These are phyloP conservation scores for Clupea harengus DNA, from an alignment of 2,113 vertebrate species.

Conservation along the genomic window DNA sequence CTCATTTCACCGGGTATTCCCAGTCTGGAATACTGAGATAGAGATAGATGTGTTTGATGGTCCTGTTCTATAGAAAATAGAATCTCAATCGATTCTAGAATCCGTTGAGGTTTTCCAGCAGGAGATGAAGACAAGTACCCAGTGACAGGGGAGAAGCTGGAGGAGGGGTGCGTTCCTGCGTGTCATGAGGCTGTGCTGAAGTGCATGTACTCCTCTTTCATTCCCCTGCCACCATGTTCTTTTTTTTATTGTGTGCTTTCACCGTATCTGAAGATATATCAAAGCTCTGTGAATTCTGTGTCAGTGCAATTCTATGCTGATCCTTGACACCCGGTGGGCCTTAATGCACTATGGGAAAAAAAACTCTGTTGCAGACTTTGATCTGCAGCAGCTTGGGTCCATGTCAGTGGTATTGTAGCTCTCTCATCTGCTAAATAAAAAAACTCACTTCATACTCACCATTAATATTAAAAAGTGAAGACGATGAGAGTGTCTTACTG, in stretches of 20 bases:
- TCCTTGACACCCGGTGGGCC: neutral
- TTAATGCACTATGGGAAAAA: neutral
- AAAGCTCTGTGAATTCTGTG: slow-evolving; percentile 21
- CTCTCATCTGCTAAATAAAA: neutral
- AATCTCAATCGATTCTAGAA: neutral
- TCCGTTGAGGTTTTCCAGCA: neutral
- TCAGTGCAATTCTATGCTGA: neutral
- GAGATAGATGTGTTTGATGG: neutral
- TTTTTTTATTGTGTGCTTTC: neutral
- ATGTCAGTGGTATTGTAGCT: neutral
- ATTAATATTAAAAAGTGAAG: neutral
- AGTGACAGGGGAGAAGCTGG: neutral
- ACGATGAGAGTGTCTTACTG: neutral
- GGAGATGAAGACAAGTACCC: neutral
- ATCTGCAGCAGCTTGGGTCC: neutral
- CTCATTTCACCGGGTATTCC: neutral
- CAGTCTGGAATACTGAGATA: neutral
- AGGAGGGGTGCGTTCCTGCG: neutral
- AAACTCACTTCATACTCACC: neutral
- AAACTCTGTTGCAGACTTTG: neutral
- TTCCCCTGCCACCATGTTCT: neutral
- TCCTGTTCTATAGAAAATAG: too few species aligned
- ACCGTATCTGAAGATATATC: slow-evolving; percentile 8
- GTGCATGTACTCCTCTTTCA: neutral
- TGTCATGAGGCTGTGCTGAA: neutral